These are phyloP conservation scores for Geotrupes spiniger DNA, from an alignment of 2,888 invertebrate genomes.

Conservation along the genomic window DNA sequence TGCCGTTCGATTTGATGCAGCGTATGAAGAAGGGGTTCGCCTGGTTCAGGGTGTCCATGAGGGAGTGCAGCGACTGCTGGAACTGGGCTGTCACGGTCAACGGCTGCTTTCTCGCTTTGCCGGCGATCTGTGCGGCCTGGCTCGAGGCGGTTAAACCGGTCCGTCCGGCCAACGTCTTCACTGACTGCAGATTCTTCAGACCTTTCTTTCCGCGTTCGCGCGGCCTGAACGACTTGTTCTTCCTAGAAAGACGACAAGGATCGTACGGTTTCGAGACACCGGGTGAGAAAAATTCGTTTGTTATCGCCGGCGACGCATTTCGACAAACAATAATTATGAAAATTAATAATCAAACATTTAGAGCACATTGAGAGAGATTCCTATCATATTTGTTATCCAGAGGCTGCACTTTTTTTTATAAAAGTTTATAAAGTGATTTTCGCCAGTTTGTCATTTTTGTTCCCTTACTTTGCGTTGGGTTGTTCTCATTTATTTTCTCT, in stretches of 20 bases:
- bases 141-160: slow-evolving; percentile 61
- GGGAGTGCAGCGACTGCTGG: slow-evolving; percentile 83
- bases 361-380: too few relatives aligned
- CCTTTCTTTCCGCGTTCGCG: slow-evolving; percentile 82
- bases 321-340: too few relatives aligned
- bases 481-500: too few relatives aligned
- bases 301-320: too few relatives aligned
- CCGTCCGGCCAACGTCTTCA: slow-evolving; percentile 84
- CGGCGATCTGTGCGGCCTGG: slow-evolving; percentile 45
- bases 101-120: slow-evolving; percentile 78
- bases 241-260: slow-evolving; percentile 55
- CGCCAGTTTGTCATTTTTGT: too few relatives aligned
- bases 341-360: too few relatives aligned
- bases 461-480: too few relatives aligned
- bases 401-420: too few relatives aligned
- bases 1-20: slow-evolving; percentile 94
- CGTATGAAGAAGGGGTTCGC: slow-evolving; percentile 83
- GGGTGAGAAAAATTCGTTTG: too few relatives aligned
- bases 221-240: slow-evolving; percentile 90
- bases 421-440: too few relatives aligned
- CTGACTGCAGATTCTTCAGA: slow-evolving; percentile 85
- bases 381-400: too few relatives aligned
- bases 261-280: too few relatives aligned
- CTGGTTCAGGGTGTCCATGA: slow-evolving; percentile 92
- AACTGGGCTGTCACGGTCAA: slow-evolving; percentile 94